Percentiles rank a stretch among this genome's conserved stretches.
Conservation (phyloP, 2,888 invertebrate genomes). For the Tinea pellionella region DNA sequence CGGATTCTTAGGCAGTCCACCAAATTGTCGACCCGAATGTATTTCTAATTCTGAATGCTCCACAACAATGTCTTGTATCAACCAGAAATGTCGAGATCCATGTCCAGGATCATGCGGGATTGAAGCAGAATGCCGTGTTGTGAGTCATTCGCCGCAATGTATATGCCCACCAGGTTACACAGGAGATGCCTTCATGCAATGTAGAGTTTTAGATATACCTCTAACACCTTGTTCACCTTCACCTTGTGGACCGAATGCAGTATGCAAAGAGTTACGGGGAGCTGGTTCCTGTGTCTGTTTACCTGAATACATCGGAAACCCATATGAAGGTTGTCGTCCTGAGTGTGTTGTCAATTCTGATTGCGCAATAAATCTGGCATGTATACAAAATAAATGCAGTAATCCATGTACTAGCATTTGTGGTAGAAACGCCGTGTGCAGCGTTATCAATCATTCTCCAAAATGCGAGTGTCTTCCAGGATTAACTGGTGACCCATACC, state of each 20-base stretch:
- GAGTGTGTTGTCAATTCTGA: conserved; percentile 81
- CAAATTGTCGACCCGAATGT: conserved; percentile 80
- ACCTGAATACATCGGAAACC: conserved; percentile 78
- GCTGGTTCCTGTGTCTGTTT: conserved; percentile 78
- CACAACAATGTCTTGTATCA: conserved; percentile 75
- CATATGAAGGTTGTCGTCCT: conserved; percentile 81
- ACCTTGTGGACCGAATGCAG: conserved; percentile 80
- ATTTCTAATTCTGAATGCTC: conserved; percentile 80
- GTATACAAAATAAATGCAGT: conserved; percentile 78
- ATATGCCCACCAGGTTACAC: conserved; percentile 73
- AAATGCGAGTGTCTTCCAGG: conserved; percentile 75
- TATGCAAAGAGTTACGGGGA: conserved; percentile 74
- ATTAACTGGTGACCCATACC: conserved; percentile 72
- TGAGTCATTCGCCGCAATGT: conserved; percentile 82
- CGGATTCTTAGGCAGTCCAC: conserved; percentile 76
- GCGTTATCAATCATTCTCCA: conserved; percentile 77
- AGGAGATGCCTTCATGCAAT: conserved; percentile 74
- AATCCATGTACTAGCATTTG: conserved; percentile 82
- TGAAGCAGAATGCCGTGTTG: conserved; percentile 77
- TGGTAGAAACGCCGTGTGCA: conserved; percentile 78
- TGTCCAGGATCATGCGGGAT: conserved; percentile 80
- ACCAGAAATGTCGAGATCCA: conserved; percentile 79
- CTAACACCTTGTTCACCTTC: conserved; percentile 75
- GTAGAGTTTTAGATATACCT: conserved; percentile 54
- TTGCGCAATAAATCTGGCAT: conserved; percentile 77